A percentile compares a stretch with the other conserved stretches of the same genome.
Conservation (phyloP, 92 coral and sea anemone species). For the Bergia sp. region DNA sequence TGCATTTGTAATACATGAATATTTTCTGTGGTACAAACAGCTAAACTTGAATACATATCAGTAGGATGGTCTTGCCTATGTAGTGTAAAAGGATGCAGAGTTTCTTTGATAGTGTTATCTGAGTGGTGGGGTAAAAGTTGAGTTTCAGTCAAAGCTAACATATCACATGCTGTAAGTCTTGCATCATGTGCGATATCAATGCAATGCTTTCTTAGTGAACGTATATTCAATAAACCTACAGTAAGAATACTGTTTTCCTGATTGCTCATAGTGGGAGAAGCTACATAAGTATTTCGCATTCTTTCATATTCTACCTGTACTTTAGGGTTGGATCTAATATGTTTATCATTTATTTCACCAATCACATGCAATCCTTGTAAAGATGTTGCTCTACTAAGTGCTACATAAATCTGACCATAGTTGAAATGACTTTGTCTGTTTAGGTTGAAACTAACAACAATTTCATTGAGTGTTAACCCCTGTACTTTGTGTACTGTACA, state of each 20-base stretch:
- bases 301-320: conserved; percentile 57
- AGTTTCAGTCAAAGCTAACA: conserved; percentile 71
- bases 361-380: conserved; percentile 55
- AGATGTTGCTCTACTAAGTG: conserved; percentile 54
- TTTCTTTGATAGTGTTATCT: conserved; percentile 18
- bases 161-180: conserved; percentile 51
- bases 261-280: conserved; percentile 19
- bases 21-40: conserved; percentile 40
- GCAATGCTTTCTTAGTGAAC: conserved; percentile 69
- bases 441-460: conserved; percentile 63
- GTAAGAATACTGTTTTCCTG: conserved; percentile 35
- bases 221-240: conserved; percentile 52
- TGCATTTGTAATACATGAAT: not conserved
- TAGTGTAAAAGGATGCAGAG: conserved; percentile 23
- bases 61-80: conserved; percentile 39
- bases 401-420: conserved; percentile 67
- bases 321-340: conserved; percentile 54
- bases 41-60: conserved; percentile 49
- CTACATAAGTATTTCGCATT: conserved; percentile 34
- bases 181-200: conserved; percentile 62
- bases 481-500: conserved; percentile 68
- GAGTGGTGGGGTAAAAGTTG: conserved; percentile 15
- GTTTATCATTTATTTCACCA: conserved; percentile 54
- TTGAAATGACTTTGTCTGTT: conserved; percentile 61
- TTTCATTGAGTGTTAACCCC: conserved; percentile 58